A percentile compares a stretch with the other conserved stretches of the same genome.
These are phyloP conservation scores for Bubo bubo DNA, from an alignment of 2,113 vertebrate species.

Conservation along the genomic window DNA sequence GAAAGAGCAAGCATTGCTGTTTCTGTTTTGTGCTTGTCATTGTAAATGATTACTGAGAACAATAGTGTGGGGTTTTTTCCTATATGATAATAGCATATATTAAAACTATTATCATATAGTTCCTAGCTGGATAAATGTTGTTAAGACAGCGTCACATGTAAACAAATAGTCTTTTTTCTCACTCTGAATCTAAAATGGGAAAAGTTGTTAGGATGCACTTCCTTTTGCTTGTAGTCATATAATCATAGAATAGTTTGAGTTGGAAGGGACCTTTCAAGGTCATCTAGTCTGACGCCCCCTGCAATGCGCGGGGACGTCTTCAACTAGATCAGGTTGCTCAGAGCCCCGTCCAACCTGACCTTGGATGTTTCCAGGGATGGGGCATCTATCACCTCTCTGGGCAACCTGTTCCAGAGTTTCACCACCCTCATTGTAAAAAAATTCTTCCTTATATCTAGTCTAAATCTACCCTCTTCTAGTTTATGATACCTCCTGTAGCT, in stretches of 20 bases:
- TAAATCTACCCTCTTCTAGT: too few species aligned
- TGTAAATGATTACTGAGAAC: neutral
- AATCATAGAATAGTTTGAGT: neutral
- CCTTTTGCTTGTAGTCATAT: neutral
- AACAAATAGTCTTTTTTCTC: neutral
- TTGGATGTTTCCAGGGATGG: too few species aligned
- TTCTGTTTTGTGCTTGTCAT: neutral
- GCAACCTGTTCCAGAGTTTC: too few species aligned
- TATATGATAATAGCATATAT: neutral
- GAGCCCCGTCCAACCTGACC: too few species aligned
- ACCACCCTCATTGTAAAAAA: too few species aligned
- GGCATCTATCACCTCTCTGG: too few species aligned
- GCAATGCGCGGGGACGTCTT: too few species aligned
- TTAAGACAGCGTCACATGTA: neutral
- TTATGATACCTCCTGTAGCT: too few species aligned
- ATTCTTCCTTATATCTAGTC: too few species aligned
- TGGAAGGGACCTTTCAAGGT: too few species aligned
- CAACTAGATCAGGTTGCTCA: too few species aligned
- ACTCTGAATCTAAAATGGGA: neutral
- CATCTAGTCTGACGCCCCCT: too few species aligned
- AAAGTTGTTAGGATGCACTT: neutral
- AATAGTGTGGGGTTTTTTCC: accelerated
- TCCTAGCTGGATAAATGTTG: neutral
- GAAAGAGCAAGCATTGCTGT: neutral
- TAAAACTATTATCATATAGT: neutral